Base-by-base conservation (phyloP, 2,797 vertebrate species). In the Melopsittacus undulatus region DNA sequence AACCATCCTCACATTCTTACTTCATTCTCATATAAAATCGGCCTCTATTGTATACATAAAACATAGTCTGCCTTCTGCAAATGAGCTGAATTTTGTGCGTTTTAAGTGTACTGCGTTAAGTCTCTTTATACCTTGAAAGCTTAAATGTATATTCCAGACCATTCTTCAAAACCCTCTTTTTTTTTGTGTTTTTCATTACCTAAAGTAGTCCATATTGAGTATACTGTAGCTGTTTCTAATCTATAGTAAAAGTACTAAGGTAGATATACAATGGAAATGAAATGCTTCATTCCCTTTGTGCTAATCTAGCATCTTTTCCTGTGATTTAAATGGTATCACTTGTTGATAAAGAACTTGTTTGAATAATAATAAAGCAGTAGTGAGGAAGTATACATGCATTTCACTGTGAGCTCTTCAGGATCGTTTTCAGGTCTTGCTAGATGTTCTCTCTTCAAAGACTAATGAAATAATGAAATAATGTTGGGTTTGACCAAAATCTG, bases 391-490 rank as follows among this genome's bases (percentile, higher is more conserved):
- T 4, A 16, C 0, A 3, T 32, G 29, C 48, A 0, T 59, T 32
- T 5, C 7, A 0, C 10, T 14, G 61, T 5, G 16, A 13, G 48
- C 5, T 30, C 5, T 42, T 7, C 7, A 56, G 13, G 20, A 13
- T 21, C 15, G 43, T 62, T 62, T 16, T 43, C 26, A 0, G 22
- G 1, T 15, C 21, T 36, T 12, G 29, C 12, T 34, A 38, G 23
- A 9, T 27, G 29, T 45, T 57, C 16, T 7, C 21, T 43, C 18
- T 34, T 3, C 29, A 17, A 22, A 5, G 51, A 5, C 36, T 30
- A 38, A 29, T 34, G n/a, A 4, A 10, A 4, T 30, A 38, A 29
- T 34, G n/a, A 4, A 10, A 4, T 3, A 8, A 3, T 4, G 8
- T 5, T 13, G 6, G 13, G 16, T n/a, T 40, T 40, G 46, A 32